Evolutionary conservation across 2,797 vertebrate species (phyloP).

Genomic region (Dryobates pubescens): DNA sequence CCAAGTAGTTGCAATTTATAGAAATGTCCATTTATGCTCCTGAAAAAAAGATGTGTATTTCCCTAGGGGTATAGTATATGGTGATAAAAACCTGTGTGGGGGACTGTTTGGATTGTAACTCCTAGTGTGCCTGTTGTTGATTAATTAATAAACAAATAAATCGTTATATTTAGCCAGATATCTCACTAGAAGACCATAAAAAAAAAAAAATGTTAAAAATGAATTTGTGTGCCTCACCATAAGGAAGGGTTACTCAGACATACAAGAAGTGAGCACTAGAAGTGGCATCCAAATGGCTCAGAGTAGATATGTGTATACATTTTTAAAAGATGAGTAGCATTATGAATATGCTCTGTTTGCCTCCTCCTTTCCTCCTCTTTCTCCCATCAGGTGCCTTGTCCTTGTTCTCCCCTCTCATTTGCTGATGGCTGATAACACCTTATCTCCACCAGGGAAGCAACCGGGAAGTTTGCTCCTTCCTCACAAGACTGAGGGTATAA

Average conservation of each 20-base stretch:
- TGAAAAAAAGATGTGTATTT: constrained; percentile 45
- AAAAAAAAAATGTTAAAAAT: neutral
- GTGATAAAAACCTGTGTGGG: constrained; percentile 49
- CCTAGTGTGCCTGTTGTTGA: constrained; percentile 24
- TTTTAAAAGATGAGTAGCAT: constrained; percentile 9
- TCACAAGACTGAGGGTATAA: constrained; percentile 65
- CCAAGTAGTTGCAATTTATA: constrained; percentile 66
- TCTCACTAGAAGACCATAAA: neutral
- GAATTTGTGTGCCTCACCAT: neutral
- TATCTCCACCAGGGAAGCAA: constrained; percentile 66
- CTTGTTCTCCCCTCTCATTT: constrained; percentile 68
- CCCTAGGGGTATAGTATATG: neutral
- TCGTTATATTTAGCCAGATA: constrained; percentile 31
- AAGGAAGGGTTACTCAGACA: constrained; percentile 17
- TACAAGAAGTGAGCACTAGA: neutral
- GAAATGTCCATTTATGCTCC: constrained; percentile 59
- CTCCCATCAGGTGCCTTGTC: constrained; percentile 67
- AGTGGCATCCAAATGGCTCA: neutral
- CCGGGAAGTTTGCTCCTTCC: constrained; percentile 54
- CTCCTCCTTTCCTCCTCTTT: constrained; percentile 26
- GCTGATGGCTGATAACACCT: constrained; percentile 69
- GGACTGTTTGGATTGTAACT: constrained; percentile 35
- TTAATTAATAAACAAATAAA: constrained; percentile 63
- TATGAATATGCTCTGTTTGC: neutral
- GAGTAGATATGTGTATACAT: neutral